These are phyloP conservation scores for Pandion haliaetus DNA, from an alignment of 2,113 vertebrate genomes.

Conservation along the genomic window DNA sequence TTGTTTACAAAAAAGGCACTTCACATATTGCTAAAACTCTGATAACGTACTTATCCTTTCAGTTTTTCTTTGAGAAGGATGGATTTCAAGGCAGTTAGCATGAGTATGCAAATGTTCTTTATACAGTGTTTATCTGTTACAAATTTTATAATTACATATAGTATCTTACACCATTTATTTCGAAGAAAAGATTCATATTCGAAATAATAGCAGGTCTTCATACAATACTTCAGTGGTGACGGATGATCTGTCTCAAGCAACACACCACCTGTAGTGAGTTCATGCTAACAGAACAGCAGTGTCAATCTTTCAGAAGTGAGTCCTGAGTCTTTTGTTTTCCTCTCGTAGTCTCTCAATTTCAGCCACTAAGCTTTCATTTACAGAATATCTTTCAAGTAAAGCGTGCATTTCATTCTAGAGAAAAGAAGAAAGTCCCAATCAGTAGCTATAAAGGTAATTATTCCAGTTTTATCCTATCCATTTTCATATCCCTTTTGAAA, in stretches of 20 bases:
- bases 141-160: neutral
- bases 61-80: slow-evolving; percentile 5
- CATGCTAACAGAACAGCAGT: neutral
- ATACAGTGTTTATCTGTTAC: neutral
- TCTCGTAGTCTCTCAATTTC: slow-evolving; percentile 93
- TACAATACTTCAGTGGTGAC: neutral
- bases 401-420: slow-evolving; percentile 92
- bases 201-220: slow-evolving; percentile 35
- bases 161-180: slow-evolving; percentile 29
- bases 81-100: slow-evolving; percentile 15
- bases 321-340: slow-evolving; percentile 88
- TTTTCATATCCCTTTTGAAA: slow-evolving; percentile 17
- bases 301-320: slow-evolving; percentile 84
- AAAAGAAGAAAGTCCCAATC: neutral
- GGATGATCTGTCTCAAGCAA: slow-evolving; percentile 14
- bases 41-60: neutral
- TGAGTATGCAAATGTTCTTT: slow-evolving; percentile 32
- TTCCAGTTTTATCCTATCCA: neutral
- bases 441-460: neutral
- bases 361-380: slow-evolving; percentile 91
- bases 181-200: neutral
- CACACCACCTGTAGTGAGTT: neutral
- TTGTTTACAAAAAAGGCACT: slow-evolving; percentile 74
- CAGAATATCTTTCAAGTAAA: slow-evolving; percentile 89
- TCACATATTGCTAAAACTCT: slow-evolving; percentile 45